These are phyloP conservation scores for Xestia rhomboidea DNA, from an alignment of 2,888 invertebrate species.

Conservation along the genomic window DNA sequence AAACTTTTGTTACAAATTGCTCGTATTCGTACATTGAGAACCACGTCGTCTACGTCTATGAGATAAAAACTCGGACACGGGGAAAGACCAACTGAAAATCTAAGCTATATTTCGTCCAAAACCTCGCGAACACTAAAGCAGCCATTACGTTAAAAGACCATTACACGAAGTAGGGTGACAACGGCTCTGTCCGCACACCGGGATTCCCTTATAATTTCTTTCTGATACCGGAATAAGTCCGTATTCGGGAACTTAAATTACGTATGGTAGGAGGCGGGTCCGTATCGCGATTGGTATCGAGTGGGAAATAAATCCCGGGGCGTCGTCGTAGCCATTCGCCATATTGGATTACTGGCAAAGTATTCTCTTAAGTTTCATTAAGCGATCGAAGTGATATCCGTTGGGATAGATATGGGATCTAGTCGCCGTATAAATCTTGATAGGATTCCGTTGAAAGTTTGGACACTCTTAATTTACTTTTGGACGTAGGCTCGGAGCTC, in stretches of 20 bases:
- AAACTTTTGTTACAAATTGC: slow-evolving; percentile 33
- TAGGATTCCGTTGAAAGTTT: slow-evolving; percentile 73
- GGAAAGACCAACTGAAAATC: slow-evolving; percentile 35
- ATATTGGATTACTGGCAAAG: slow-evolving; percentile 86
- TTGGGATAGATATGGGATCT: slow-evolving; percentile 71
- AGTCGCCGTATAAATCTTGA: slow-evolving; percentile 74
- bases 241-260: slow-evolving; percentile 86
- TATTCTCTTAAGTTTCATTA: slow-evolving; percentile 90
- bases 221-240: slow-evolving; percentile 86
- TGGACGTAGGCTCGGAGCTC: slow-evolving; percentile 52
- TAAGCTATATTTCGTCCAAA: slow-evolving; percentile 63
- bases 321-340: slow-evolving; percentile 78
- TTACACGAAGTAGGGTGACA: slow-evolving; percentile 71
- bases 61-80: slow-evolving; percentile 49
- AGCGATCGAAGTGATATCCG: slow-evolving; percentile 85
- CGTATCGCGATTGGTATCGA: slow-evolving; percentile 87
- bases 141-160: slow-evolving; percentile 68
- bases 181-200: slow-evolving; percentile 67
- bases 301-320: slow-evolving; percentile 84
- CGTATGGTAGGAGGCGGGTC: slow-evolving; percentile 81
- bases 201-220: slow-evolving; percentile 87
- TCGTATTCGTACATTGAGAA: slow-evolving; percentile 20
- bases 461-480: slow-evolving; percentile 71
- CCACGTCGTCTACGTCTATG: background rate
- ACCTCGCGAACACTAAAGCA: slow-evolving; percentile 54